Evolutionary conservation across 2,888 invertebrate species (phyloP).

Genomic region (Tetropium fuscum): DNA sequence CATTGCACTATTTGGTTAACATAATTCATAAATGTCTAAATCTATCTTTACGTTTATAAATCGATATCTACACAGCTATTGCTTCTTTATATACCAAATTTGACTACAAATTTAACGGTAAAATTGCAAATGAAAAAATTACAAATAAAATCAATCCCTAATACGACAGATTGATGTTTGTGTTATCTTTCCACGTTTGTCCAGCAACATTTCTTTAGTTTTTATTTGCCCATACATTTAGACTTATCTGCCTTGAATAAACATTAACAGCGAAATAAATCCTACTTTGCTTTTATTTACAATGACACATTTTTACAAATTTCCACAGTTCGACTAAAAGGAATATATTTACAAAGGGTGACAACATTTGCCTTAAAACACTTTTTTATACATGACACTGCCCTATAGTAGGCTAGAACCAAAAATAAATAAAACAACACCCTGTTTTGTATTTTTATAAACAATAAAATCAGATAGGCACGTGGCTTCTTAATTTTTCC

Average conservation of each 20-base stretch:
- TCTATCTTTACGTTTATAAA: not conserved
- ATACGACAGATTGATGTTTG: too few relatives aligned
- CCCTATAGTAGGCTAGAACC: not conserved
- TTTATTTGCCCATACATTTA: too few relatives aligned
- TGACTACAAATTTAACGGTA: too few relatives aligned
- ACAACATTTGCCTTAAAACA: slow-evolving; percentile 1
- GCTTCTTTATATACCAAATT: not conserved
- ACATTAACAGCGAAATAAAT: too few relatives aligned
- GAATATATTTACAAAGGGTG: slow-evolving; percentile 6
- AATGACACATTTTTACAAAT: slow-evolving; percentile 18
- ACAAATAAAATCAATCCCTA: too few relatives aligned
- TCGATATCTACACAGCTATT: slow-evolving; percentile 7
- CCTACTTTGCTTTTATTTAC: slow-evolving; percentile 14
- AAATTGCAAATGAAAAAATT: too few relatives aligned
- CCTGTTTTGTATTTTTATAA: slow-evolving; percentile 16
- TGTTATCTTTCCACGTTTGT: too few relatives aligned
- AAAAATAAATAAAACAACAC: slow-evolving; percentile 6
- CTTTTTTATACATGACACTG: not conserved
- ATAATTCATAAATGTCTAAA: slow-evolving; percentile 19
- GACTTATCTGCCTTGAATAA: too few relatives aligned
- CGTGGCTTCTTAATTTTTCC: too few relatives aligned
- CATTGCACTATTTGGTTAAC: slow-evolving; percentile 20
- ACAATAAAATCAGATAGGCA: slow-evolving; percentile 18
- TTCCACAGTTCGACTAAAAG: not conserved
- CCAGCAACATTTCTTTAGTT: too few relatives aligned